phyloP scores from a whole-genome alignment of 1,140 invertebrate species.

The Asobara japonica region DNA sequence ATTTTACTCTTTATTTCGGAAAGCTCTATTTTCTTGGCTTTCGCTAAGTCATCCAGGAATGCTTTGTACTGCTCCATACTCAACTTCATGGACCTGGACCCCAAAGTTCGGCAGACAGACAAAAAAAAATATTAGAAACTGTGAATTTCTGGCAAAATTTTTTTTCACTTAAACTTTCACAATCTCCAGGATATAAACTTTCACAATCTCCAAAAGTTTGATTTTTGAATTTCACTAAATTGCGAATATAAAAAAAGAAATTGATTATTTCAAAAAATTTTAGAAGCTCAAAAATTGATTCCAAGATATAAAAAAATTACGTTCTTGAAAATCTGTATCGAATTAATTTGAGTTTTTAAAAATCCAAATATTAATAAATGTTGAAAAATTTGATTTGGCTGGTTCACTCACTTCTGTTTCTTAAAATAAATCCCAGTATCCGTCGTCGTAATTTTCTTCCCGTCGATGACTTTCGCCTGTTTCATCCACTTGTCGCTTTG shows the following conservation, averaged over 20 bases:
- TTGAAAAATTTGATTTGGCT: too few species aligned
- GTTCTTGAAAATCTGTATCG: too few species aligned
- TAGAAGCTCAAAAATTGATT: too few species aligned
- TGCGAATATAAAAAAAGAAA: too few species aligned
- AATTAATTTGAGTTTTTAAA: too few species aligned
- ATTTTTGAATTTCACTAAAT: too few species aligned
- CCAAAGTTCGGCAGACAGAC: too few species aligned
- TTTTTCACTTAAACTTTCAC: neutral
- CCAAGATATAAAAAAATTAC: too few species aligned
- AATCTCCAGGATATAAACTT: too few species aligned
- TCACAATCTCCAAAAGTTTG: neutral
- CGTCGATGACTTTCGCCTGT: constrained; percentile 91
- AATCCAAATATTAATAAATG: too few species aligned
- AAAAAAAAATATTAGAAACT: too few species aligned
- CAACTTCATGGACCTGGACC: constrained; percentile 71
- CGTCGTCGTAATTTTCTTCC: constrained; percentile 88
- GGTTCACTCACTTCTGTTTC: constrained; percentile 80
- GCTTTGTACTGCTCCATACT: constrained; percentile 80
- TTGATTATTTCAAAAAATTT: neutral
- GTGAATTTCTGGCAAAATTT: too few species aligned
- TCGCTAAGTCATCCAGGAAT: constrained; percentile 83
- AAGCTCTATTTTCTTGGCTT: constrained; percentile 80
- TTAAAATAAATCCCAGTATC: constrained; percentile 91
- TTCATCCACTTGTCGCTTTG: constrained; percentile 97
- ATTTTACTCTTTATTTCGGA: constrained; percentile 82